These are phyloP conservation scores for Turdus rufiventris DNA, from an alignment of 2,113 vertebrate genomes.

Conservation along the genomic window DNA sequence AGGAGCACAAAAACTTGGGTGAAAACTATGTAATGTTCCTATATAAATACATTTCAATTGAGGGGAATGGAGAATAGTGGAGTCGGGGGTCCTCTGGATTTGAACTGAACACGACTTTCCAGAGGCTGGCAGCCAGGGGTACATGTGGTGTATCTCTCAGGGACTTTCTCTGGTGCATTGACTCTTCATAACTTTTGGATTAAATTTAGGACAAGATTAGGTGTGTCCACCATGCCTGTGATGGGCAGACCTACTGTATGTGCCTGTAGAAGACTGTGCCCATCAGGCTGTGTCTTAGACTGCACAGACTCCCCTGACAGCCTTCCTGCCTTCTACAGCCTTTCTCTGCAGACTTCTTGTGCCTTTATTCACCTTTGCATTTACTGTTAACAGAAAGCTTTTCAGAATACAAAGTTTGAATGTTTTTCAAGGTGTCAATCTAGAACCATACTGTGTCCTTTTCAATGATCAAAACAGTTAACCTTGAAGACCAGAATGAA, in stretches of 20 bases:
- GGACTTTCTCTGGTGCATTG: not conserved
- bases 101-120: not conserved
- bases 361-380: not conserved
- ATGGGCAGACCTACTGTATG: not conserved
- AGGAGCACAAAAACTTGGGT: not conserved
- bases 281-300: not conserved
- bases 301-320: not conserved
- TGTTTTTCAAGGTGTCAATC: not conserved
- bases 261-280: not conserved
- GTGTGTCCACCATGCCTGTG: not conserved
- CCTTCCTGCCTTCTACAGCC: not conserved
- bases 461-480: not conserved
- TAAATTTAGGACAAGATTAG: not conserved
- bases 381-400: not conserved
- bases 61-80: not conserved
- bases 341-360: not conserved
- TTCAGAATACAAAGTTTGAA: not conserved
- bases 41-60: not conserved
- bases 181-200: not conserved
- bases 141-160: rapidly evolving
- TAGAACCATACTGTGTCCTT: rapidly evolving
- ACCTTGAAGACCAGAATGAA: not conserved
- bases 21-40: not conserved
- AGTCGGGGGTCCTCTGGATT: not conserved
- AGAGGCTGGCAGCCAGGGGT: not conserved